Conservation (phyloP, 2,888 invertebrate species). For the Athalia cordata region DNA sequence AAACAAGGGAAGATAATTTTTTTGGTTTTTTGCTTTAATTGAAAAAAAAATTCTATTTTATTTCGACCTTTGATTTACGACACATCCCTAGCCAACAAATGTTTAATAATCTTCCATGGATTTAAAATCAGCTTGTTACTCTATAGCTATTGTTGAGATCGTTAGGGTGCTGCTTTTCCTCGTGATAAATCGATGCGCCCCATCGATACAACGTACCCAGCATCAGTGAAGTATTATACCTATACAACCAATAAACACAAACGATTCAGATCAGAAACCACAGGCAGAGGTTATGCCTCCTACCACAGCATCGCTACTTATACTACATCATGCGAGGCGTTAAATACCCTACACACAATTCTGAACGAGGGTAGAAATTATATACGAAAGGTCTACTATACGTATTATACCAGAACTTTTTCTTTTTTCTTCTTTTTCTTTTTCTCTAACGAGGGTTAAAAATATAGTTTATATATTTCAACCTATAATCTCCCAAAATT, state of each 20-base stretch:
- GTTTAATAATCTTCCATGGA: slow-evolving; percentile 1
- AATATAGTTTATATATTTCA: not conserved
- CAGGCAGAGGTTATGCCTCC: no score
- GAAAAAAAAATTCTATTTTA: no score
- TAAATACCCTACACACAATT: not conserved
- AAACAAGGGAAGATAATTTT: no score
- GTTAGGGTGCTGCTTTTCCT: slow-evolving; percentile 39
- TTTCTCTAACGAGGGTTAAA: not conserved
- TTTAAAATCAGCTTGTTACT: slow-evolving; percentile 36
- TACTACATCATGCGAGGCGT: no score
- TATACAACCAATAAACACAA: not conserved
- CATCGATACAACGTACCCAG: slow-evolving; percentile 7
- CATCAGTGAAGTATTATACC: no score
- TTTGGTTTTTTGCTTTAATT: no score
- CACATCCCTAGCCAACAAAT: no score
- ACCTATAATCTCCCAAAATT: slow-evolving; percentile 6
- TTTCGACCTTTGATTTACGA: no score
- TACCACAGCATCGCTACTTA: no score
- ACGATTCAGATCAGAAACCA: no score
- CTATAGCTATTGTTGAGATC: slow-evolving; percentile 28
- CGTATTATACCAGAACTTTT: not conserved
- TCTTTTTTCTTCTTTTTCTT: not conserved
- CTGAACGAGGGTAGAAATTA: slow-evolving; percentile 18
- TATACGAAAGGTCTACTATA: not conserved
- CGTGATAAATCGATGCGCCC: not conserved